phyloP scores from a whole-genome alignment of 2,113 vertebrate genomes.

The Setophaga petechia region DNA sequence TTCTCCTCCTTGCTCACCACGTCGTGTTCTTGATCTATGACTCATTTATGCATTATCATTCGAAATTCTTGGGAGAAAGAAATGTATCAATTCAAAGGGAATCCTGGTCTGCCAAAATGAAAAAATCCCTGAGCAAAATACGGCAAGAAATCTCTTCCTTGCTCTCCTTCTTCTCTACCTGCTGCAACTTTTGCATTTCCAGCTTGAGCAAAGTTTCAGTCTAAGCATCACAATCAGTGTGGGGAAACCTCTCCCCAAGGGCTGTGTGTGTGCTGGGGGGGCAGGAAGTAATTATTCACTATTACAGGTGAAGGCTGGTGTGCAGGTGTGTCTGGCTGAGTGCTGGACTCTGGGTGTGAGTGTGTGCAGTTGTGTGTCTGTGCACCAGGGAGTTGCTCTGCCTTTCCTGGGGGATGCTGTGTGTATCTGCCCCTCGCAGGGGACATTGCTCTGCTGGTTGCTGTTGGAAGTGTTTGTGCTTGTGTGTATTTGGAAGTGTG shows the following conservation, averaged over 20 bases:
- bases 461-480: background rate
- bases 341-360: background rate
- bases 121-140: constrained; percentile 12
- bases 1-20: constrained; percentile 65
- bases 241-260: background rate
- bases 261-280: background rate
- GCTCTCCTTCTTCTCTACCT: background rate
- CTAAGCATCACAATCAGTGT: background rate
- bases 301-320: background rate
- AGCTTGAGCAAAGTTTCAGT: background rate
- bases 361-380: background rate
- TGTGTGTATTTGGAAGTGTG: background rate
- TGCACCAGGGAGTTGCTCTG: background rate
- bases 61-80: constrained; percentile 71
- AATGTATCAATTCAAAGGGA: constrained; percentile 73
- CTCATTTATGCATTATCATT: constrained; percentile 74
- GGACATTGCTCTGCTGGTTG: background rate
- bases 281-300: too few species aligned
- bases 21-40: constrained; percentile 71
- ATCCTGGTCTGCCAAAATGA: constrained; percentile 52
- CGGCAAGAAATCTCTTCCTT: background rate
- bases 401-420: background rate
- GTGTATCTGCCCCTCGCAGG: background rate
- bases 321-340: background rate
- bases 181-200: background rate